Evolutionary conservation across 2,113 vertebrate genomes (phyloP), one percentile per base, ranked within the genome.

Genomic region (Brachyistius frenatus): DNA sequence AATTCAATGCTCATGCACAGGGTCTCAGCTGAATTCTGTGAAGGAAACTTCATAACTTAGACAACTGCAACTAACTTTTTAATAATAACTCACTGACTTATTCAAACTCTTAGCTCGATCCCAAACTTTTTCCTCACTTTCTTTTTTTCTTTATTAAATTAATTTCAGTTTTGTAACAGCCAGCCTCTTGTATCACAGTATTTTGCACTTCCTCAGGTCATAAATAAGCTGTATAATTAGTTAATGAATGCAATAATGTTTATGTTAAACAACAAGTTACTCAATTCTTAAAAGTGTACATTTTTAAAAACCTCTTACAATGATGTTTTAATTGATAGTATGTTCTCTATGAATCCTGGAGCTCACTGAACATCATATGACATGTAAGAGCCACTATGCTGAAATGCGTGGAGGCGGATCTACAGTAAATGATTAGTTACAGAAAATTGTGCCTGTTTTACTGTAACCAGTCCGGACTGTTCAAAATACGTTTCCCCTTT

Each of bases 31-130:
- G 13, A 63, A 66, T 23, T 23, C 23, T 23, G 23, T 23, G 23
- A 23, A 49, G 11, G 7, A 73, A 72, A 36, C 33, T 52, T 50
- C 30, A 74, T 56, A 68, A 41, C 35, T 66, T 62, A n/a, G 2
- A 54, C 74, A 79, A 85, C 36, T 35, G 78, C 31, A 87, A 80
- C 62, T 84, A 76, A 77, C 68, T 13, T 80, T 71, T 54, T 36
- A 70, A 31, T 61, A 56, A 50, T 78, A 75, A 69, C 46, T 61
- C 35, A 47, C 41, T 77, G 57, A 61, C 73, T 83, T 63, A 52
- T 62, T 84, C 3, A 50, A 13, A 44, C 63, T 39, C 4, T 69
- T 71, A 47, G 9, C 37, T 66, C 70, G 2, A 69, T 50, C 31
- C 8, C 49, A 65, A 56, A 53, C 16, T 31, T 60, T 23, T 61